phyloP scores from a whole-genome alignment of 2,797 vertebrate species.

The Vultur gryphus region DNA sequence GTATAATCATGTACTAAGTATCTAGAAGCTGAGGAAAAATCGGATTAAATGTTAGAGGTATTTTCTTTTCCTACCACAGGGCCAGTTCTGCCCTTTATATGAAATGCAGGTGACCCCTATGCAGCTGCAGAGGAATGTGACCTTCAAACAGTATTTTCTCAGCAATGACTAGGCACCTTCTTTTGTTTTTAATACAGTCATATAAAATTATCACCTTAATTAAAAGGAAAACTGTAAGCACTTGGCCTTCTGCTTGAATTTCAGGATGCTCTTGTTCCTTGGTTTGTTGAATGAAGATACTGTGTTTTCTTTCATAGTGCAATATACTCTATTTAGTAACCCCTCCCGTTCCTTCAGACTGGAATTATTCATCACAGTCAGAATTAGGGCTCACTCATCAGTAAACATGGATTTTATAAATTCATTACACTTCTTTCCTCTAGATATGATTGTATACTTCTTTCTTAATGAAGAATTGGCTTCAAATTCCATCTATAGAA shows the following conservation, averaged over 20 bases:
- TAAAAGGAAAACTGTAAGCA: background rate
- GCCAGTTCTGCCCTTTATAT: background rate
- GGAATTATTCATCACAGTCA: background rate
- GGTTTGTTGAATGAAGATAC: background rate
- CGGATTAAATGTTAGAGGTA: background rate
- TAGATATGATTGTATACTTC: background rate
- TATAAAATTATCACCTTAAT: background rate
- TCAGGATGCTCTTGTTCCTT: background rate
- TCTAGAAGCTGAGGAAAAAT: background rate
- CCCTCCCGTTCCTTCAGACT: background rate
- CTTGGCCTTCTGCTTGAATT: background rate
- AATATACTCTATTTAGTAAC: background rate
- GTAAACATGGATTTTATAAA: background rate
- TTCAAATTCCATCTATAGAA: background rate
- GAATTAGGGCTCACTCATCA: background rate
- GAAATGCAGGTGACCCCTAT: constrained; percentile 17
- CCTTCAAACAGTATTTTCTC: constrained; percentile 28
- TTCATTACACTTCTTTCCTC: background rate
- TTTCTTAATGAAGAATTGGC: background rate
- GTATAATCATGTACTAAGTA: background rate
- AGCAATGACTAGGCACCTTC: background rate
- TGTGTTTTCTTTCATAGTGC: background rate
- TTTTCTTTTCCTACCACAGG: background rate
- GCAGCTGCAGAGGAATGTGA: constrained; percentile 29
- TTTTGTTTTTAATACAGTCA: background rate